Base-by-base conservation (phyloP, 2,113 vertebrate species). In the Lycocorax pyrrhopterus region DNA sequence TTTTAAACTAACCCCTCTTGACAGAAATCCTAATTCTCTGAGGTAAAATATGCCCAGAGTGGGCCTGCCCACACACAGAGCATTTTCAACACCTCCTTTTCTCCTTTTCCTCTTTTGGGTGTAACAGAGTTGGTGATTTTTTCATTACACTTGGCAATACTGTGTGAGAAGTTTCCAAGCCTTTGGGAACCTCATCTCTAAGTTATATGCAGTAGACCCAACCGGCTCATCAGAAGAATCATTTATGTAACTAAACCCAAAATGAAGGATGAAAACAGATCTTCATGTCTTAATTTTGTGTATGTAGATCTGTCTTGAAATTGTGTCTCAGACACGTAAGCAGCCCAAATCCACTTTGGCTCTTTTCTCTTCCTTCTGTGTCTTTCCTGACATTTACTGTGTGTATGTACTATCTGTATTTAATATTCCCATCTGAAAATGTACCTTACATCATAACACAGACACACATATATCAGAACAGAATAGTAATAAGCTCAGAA, bases 231-330 rank as follows among this genome's bases (percentile, higher is more conserved):
- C 53, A 71, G 66, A 87, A 66, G 52, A 76, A 39, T 33, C 21
- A 37, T 76, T 92, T 33, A 62, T 30, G 14, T 16, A 37, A 87
- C 60, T 87, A 93, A 92, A 44, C 7, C 39, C 53, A 80, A 93
- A 58, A 16, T 46, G 14, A 87, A 95, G 44, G 27, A 85, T 7
- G 59, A 94, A 91, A n/a, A 76, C 29, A 87, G 21, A 52, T 55
- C 17, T 64, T 77, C 44, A 26, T 64, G 10, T 81, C 56, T 18
- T 67, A 58, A 77, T 86, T 95, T 75, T 51, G 77, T 5, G 8
- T 52, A 52, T 64, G 12, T 32, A 58, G 80, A 44, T 56, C 19
- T 80, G n/a, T 33, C 37, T 89, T 86, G 21, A 84, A 80, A 87
- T 33, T 35, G 7, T 32, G 8, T 46, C 66, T 76, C 37, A 37